These are phyloP conservation scores for Mythimna albipuncta DNA, from an alignment of 2,888 invertebrate genomes.

Conservation along the genomic window DNA sequence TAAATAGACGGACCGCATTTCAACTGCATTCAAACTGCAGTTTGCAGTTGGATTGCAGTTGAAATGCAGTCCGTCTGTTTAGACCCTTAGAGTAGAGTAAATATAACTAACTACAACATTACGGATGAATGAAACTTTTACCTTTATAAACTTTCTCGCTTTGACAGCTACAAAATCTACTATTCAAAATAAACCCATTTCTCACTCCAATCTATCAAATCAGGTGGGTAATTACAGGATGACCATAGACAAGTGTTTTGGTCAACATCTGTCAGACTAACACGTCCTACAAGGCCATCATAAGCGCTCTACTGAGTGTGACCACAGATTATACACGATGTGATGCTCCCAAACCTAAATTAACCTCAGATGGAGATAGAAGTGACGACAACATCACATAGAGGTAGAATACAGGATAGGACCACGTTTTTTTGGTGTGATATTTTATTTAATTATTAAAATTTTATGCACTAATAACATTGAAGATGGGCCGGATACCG, in stretches of 20 bases:
- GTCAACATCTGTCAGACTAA: slow-evolving; percentile 7
- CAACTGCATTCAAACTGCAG: no score
- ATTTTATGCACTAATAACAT: no score
- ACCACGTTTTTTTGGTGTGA: neutral
- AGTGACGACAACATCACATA: slow-evolving; percentile 24
- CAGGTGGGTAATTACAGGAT: neutral
- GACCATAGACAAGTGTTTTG: slow-evolving; percentile 1
- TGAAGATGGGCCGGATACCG: no score
- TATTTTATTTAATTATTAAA: no score
- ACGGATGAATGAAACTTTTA: no score
- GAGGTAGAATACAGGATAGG: neutral
- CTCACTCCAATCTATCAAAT: slow-evolving; percentile 1
- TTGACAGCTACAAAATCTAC: neutral
- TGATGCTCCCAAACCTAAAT: slow-evolving; percentile 5
- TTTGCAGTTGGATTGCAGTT: no score
- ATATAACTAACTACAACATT: no score
- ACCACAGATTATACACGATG: slow-evolving; percentile 38
- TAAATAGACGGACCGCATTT: no score
- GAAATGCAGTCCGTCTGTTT: no score
- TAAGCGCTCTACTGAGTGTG: slow-evolving; percentile 20
- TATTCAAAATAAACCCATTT: no score
- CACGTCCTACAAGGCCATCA: slow-evolving; percentile 7
- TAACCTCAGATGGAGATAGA: slow-evolving; percentile 22
- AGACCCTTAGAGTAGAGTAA: no score
- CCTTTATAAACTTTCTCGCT: no score